Percentiles rank a stretch among this genome's conserved stretches.
Evolutionary conservation across 2,113 vertebrate genomes (phyloP).

Genomic region (Cephalopholis sonnerati): DNA sequence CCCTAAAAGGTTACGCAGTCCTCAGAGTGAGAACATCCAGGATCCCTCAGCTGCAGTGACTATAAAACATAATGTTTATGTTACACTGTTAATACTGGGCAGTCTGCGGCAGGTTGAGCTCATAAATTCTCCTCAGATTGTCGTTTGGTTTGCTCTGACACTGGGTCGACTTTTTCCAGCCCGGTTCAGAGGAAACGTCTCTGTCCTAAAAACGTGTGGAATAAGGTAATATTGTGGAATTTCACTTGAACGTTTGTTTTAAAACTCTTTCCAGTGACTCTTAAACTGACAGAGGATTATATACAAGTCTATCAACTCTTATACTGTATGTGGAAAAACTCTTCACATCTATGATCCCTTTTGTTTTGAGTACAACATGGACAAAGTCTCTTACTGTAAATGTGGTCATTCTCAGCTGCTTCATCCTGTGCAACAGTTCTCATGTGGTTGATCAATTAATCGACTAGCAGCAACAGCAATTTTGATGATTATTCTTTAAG

Average conservation of each 20-base stretch:
- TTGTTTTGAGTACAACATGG: not conserved
- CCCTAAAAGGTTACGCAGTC: constrained; percentile 62
- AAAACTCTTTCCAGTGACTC: not conserved
- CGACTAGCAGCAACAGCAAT: not conserved
- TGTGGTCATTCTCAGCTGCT: not conserved
- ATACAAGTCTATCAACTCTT: not conserved
- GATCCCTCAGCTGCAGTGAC: constrained; percentile 35
- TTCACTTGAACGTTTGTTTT: not conserved
- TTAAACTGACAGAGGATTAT: not conserved
- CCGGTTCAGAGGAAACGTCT: constrained; percentile 7
- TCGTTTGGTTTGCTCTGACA: constrained; percentile 32
- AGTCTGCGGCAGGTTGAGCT: constrained; percentile 18
- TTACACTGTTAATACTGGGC: constrained; percentile 38
- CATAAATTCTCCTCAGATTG: constrained; percentile 43
- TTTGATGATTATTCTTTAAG: too few relatives aligned
- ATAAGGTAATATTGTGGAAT: not conserved
- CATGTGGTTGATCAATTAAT: not conserved
- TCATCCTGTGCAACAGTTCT: not conserved
- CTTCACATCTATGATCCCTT: not conserved
- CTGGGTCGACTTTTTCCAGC: constrained; percentile 40
- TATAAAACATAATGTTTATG: constrained; percentile 59
- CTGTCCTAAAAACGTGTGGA: not conserved
- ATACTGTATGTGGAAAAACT: not conserved
- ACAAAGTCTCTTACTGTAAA: not conserved
- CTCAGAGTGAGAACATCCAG: constrained; percentile 55